phyloP scores from a whole-genome alignment of 2,797 vertebrate genomes.

The Microctenopoma lineatum region DNA sequence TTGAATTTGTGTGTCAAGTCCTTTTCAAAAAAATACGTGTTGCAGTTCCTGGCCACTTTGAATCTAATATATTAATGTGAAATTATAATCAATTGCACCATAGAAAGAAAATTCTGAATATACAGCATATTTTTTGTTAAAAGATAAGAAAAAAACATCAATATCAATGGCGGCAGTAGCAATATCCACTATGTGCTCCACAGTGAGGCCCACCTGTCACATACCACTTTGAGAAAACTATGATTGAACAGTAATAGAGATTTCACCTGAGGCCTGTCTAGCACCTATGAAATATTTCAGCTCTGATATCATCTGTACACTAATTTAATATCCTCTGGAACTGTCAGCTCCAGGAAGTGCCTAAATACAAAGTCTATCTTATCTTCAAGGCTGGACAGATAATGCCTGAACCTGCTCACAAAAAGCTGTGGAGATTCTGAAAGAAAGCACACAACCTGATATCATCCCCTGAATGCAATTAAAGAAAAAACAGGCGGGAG shows the following conservation, averaged over 20 bases:
- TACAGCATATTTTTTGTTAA: background rate
- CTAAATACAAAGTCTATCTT: slow-evolving; percentile 56
- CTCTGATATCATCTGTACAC: slow-evolving; percentile 51
- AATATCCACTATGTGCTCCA: slow-evolving; percentile 25
- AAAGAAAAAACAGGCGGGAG: slow-evolving; percentile 16
- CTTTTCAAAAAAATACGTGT: too few species aligned
- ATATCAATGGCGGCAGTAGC: slow-evolving; percentile 9
- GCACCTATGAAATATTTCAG: slow-evolving; percentile 56
- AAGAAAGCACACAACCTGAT: slow-evolving; percentile 20
- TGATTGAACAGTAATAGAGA: slow-evolving; percentile 41
- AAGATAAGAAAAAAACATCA: slow-evolving; percentile 31
- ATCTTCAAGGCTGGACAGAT: slow-evolving; percentile 48
- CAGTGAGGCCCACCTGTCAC: slow-evolving; percentile 36
- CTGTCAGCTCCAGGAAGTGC: slow-evolving; percentile 43
- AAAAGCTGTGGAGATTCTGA: slow-evolving; percentile 23
- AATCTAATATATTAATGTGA: background rate
- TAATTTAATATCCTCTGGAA: slow-evolving; percentile 57
- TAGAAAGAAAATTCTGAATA: background rate
- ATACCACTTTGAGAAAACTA: slow-evolving; percentile 22
- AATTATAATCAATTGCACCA: background rate
- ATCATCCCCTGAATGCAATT: slow-evolving; percentile 4
- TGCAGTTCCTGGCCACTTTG: background rate
- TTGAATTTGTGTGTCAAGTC: too few species aligned
- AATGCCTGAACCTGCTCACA: slow-evolving; percentile 31
- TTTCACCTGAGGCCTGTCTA: slow-evolving; percentile 57